Percentiles rank a stretch among this genome's conserved stretches.
Conservation (phyloP, 35 echinoderm and acorn worm genomes). For the Lytechinus pictus region DNA sequence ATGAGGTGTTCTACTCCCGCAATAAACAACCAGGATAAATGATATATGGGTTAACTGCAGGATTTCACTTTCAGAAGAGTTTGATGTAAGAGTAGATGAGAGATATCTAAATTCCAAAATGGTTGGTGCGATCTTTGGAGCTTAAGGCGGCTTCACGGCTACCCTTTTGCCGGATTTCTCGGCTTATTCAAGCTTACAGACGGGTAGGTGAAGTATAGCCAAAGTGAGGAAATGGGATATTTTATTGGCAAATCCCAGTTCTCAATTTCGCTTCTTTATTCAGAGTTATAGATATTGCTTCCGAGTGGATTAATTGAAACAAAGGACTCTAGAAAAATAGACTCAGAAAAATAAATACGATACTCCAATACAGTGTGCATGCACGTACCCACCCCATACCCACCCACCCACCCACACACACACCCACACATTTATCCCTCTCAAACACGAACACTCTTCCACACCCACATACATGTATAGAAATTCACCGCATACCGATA, state of each 20-base stretch:
- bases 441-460: too few relatives aligned
- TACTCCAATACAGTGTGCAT: too few relatives aligned
- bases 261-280: background rate
- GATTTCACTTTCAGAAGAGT: background rate
- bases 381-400: too few relatives aligned
- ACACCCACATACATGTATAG: too few relatives aligned
- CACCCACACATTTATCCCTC: too few relatives aligned
- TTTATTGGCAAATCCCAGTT: background rate
- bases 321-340: background rate
- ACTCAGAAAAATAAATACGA: background rate
- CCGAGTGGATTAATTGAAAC: background rate
- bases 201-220: background rate
- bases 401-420: too few relatives aligned
- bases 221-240: background rate
- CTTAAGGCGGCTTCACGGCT: background rate
- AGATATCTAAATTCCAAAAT: background rate
- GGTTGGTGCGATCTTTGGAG: background rate
- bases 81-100: background rate
- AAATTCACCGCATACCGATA: too few relatives aligned
- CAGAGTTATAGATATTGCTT: background rate
- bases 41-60: background rate
- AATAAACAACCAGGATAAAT: background rate
- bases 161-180: background rate
- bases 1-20: background rate
- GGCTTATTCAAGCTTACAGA: background rate